Conservation (phyloP, 2,888 invertebrate species). For the Eulithis testata region DNA sequence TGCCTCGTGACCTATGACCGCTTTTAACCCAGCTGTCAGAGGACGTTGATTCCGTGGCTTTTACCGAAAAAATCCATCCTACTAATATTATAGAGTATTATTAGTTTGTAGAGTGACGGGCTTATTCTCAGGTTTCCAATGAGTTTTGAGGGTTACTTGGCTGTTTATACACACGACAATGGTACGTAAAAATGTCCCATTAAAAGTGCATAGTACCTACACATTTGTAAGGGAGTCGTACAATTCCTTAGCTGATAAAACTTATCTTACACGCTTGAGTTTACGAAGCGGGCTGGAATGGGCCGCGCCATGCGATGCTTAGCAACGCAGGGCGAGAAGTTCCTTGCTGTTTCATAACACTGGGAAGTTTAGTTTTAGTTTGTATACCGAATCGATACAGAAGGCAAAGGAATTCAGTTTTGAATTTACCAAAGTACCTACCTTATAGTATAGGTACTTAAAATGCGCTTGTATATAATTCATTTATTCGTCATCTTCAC, state of each 20-base stretch:
- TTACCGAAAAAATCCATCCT: no score
- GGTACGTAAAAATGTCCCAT: no score
- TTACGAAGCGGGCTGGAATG: constrained; percentile 30
- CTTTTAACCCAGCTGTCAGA: no score
- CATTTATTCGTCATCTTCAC: no score
- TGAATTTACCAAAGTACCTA: not conserved
- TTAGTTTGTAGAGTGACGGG: no score
- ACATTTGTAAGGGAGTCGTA: not conserved
- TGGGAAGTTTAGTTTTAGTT: not conserved
- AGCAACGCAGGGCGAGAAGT: constrained; percentile 23
- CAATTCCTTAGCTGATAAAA: constrained; percentile 2
- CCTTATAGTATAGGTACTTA: not conserved
- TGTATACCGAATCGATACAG: not conserved
- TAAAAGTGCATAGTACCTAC: no score
- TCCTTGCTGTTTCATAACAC: constrained; percentile 11
- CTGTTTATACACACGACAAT: no score
- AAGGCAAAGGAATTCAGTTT: not conserved
- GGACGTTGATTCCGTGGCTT: no score
- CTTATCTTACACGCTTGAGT: constrained; percentile 25
- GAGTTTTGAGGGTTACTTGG: no score
- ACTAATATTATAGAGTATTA: no score
- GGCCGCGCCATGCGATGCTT: constrained; percentile 37
- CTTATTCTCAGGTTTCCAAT: no score
- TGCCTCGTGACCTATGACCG: no score
- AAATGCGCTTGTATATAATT: not conserved